phyloP scores from a whole-genome alignment of 1,140 invertebrate species.

The Triops cancriformis region DNA sequence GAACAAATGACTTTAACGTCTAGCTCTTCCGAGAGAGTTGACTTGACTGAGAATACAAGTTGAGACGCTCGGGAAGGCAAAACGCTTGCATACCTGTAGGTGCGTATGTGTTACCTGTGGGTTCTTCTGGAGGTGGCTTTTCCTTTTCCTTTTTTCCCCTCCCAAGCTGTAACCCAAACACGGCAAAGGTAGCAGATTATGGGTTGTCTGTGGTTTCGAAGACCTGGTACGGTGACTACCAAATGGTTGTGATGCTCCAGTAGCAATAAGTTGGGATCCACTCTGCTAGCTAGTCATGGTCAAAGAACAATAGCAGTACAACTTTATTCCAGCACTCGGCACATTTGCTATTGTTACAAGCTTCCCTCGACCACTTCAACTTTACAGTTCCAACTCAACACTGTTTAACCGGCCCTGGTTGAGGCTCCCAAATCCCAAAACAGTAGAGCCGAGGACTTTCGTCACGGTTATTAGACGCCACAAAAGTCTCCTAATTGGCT shows the following conservation, averaged over 20 bases:
- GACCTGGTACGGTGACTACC: neutral
- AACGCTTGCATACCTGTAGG: neutral
- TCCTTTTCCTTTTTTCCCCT: neutral
- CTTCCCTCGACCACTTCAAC: neutral
- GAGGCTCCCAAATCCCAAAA: neutral
- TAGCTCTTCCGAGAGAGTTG: neutral
- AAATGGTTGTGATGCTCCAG: neutral
- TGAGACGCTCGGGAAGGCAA: neutral
- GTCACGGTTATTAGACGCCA: constrained; percentile 3
- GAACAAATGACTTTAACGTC: neutral
- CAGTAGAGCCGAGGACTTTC: neutral
- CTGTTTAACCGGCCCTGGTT: neutral
- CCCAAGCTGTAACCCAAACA: neutral
- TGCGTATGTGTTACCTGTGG: neutral
- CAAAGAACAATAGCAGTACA: constrained; percentile 7
- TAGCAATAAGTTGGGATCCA: neutral
- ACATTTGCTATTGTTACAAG: neutral
- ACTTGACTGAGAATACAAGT: neutral
- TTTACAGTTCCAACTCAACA: neutral
- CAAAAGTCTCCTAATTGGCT: constrained; percentile 10
- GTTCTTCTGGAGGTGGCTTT: neutral
- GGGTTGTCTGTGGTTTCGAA: neutral
- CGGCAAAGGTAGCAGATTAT: neutral
- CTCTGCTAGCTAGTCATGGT: neutral
- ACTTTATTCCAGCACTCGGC: neutral